Evolutionary conservation across 2,113 vertebrate species (phyloP).

Genomic region (Glaucidium brasilianum): DNA sequence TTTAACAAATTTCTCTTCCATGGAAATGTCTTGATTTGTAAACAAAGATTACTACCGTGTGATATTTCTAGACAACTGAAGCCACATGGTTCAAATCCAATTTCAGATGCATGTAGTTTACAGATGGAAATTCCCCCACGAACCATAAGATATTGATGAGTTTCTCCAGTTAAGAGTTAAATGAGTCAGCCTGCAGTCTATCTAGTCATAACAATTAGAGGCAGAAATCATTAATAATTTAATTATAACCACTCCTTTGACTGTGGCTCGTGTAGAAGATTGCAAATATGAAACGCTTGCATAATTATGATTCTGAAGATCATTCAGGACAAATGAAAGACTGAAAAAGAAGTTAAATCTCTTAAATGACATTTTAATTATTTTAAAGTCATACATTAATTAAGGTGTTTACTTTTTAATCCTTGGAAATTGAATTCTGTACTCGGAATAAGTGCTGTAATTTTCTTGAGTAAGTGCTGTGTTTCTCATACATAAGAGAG

Average conservation of each 20-base stretch:
- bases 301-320: slow-evolving; percentile 47
- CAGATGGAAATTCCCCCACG: neutral
- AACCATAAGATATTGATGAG: neutral
- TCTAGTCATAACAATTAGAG: slow-evolving; percentile 27
- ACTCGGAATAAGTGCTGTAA: slow-evolving; percentile 45
- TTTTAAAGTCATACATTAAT: slow-evolving; percentile 59
- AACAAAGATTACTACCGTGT: neutral
- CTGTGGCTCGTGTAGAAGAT: neutral
- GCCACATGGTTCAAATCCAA: neutral
- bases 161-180: slow-evolving; percentile 32
- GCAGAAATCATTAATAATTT: slow-evolving; percentile 61
- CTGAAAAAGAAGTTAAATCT: slow-evolving; percentile 35
- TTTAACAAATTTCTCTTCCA: neutral
- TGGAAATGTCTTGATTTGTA: neutral
- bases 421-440: slow-evolving; percentile 42
- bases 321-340: slow-evolving; percentile 43
- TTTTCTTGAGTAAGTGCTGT: slow-evolving; percentile 42
- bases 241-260: slow-evolving; percentile 32
- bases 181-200: neutral
- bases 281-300: neutral
- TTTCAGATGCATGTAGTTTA: neutral
- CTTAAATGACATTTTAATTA: slow-evolving; percentile 52
- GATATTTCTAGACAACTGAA: neutral
- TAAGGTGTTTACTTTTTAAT: slow-evolving; percentile 58
- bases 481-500: slow-evolving; percentile 8